Percentiles rank a stretch among this genome's conserved stretches.
Conservation (phyloP, 92 coral and sea anemone genomes). For the Umimayanthus kanabou region DNA sequence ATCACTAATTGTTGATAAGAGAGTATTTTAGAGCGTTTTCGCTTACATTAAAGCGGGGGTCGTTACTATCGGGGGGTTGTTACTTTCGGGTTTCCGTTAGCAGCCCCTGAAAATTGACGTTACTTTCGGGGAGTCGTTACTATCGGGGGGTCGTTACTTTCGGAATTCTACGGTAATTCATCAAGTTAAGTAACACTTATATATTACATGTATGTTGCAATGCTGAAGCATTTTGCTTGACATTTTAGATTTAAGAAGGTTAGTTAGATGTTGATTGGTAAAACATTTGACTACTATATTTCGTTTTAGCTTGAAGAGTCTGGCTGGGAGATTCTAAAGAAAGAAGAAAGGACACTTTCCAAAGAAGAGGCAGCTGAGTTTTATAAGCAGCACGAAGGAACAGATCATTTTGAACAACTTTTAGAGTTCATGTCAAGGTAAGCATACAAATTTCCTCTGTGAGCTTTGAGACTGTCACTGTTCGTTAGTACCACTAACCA, state of each 20-base stretch:
- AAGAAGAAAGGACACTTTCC: slow-evolving; percentile 86
- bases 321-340: slow-evolving; percentile 87
- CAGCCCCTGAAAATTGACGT: too few species aligned
- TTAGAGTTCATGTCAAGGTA: slow-evolving; percentile 97
- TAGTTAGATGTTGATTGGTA: background rate
- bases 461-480: background rate
- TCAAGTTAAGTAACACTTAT: background rate
- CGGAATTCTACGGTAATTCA: too few species aligned
- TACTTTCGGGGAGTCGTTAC: too few species aligned
- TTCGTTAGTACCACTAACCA: too few species aligned
- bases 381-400: slow-evolving; percentile 92
- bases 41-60: too few species aligned
- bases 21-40: too few species aligned
- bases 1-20: too few species aligned
- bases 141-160: too few species aligned
- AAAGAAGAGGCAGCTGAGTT: slow-evolving; percentile 98
- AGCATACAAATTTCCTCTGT: background rate
- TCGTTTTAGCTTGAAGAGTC: slow-evolving; percentile 79
- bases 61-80: too few species aligned
- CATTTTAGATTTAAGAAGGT: background rate
- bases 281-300: background rate
- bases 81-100: too few species aligned
- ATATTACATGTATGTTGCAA: background rate
- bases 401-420: slow-evolving; percentile 97
- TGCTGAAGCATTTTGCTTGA: background rate